Conservation (phyloP, 1,140 invertebrate species). For the Scaptomyza montana region DNA sequence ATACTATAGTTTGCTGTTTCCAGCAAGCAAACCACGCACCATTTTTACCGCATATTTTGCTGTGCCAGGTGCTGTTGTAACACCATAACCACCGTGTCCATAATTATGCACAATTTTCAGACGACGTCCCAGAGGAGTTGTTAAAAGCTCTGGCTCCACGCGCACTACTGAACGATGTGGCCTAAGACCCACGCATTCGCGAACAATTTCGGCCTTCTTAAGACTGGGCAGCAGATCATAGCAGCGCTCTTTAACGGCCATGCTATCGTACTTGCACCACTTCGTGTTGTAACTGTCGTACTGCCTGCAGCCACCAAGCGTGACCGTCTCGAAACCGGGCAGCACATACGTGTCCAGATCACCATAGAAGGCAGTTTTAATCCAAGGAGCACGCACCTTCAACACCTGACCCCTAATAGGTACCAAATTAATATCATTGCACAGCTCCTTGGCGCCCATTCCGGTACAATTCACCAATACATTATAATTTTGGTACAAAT, state of each 20-base stretch:
- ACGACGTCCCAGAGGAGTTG: slow-evolving; percentile 69
- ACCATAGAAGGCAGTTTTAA: slow-evolving; percentile 93
- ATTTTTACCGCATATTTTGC: slow-evolving; percentile 89
- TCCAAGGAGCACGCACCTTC: slow-evolving; percentile 94
- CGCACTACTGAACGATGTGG: slow-evolving; percentile 91
- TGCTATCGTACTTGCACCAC: slow-evolving; percentile 89
- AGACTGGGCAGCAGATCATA: slow-evolving; percentile 89
- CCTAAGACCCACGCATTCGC: slow-evolving; percentile 90
- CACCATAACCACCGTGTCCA: slow-evolving; percentile 96
- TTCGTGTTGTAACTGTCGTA: slow-evolving; percentile 90
- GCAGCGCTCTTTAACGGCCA: slow-evolving; percentile 90
- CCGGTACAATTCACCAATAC: slow-evolving; percentile 95
- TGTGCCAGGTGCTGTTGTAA: slow-evolving; percentile 94
- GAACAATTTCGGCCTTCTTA: slow-evolving; percentile 86
- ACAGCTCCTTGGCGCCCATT: slow-evolving; percentile 90
- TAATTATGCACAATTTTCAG: slow-evolving; percentile 94
- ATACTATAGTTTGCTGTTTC: slow-evolving; percentile 85
- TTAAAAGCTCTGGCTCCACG: slow-evolving; percentile 88
- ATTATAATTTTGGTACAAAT: slow-evolving; percentile 88
- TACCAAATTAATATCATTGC: slow-evolving; percentile 90
- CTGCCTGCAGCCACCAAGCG: slow-evolving; percentile 92
- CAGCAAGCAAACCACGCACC: slow-evolving; percentile 86
- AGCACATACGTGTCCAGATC: slow-evolving; percentile 94
- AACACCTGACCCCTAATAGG: slow-evolving; percentile 95
- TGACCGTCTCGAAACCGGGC: slow-evolving; percentile 89